Percentiles rank a stretch among this genome's conserved stretches.
These are phyloP conservation scores for Cephalopachus bancanus DNA, from an alignment of 2,797 vertebrate species.

Conservation along the genomic window DNA sequence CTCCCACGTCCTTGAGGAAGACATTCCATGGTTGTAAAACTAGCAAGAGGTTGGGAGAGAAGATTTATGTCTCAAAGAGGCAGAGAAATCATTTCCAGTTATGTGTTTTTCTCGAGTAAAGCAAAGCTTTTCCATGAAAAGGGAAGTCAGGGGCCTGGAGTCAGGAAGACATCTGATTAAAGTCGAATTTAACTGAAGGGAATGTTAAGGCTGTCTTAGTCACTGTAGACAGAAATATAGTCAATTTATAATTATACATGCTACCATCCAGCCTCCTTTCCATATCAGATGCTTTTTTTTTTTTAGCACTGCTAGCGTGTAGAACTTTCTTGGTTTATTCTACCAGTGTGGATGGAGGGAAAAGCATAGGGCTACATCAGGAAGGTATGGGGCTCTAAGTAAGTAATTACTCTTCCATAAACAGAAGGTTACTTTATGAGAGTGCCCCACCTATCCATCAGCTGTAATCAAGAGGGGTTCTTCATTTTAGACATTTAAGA, in stretches of 20 bases:
- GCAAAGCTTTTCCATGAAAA: background rate
- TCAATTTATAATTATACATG: background rate
- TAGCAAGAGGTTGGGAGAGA: background rate
- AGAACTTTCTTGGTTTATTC: slow-evolving; percentile 21
- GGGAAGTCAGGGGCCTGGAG: background rate
- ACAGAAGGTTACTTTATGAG: background rate
- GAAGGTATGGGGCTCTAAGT: background rate
- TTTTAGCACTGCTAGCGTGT: background rate
- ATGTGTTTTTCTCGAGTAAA: background rate
- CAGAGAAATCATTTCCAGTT: background rate
- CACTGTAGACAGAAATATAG: background rate
- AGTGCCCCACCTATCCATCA: background rate
- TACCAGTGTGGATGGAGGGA: background rate
- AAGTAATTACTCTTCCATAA: background rate
- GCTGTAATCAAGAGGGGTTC: background rate
- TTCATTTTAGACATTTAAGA: background rate
- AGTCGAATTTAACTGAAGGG: background rate
- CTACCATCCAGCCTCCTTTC: background rate
- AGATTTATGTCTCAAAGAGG: background rate
- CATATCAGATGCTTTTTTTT: background rate
- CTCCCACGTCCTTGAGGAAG: background rate
- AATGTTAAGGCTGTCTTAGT: background rate
- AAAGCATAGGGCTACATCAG: background rate
- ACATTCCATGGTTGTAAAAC: background rate
- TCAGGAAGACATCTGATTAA: background rate